A percentile compares a stretch with the other conserved stretches of the same genome.
Evolutionary conservation across 2,888 invertebrate species (phyloP).

Genomic region (Cistogaster globosa): DNA sequence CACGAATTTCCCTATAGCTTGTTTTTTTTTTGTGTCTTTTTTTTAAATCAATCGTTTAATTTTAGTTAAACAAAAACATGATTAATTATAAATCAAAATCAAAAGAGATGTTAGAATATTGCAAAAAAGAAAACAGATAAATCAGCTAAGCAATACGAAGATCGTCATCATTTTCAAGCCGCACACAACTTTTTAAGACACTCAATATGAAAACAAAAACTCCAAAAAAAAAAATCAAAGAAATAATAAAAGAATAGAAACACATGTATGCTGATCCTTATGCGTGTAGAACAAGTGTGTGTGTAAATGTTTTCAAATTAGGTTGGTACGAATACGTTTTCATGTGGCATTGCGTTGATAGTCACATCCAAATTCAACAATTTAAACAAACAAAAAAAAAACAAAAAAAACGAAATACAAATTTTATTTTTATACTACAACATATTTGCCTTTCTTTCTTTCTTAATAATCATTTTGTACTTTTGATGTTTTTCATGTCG

Average conservation of each 20-base stretch:
- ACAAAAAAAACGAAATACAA: too few species aligned
- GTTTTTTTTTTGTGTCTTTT: too few species aligned
- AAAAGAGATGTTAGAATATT: too few species aligned
- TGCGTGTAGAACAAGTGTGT: slow-evolving; percentile 2
- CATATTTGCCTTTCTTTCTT: slow-evolving; percentile 15
- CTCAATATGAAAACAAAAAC: slow-evolving; percentile 11
- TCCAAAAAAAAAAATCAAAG: slow-evolving; percentile 15
- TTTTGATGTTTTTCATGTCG: slow-evolving; percentile 64
- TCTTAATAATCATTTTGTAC: slow-evolving; percentile 61
- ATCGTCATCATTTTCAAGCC: too few species aligned
- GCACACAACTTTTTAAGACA: too few species aligned
- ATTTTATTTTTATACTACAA: neutral
- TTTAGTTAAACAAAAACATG: too few species aligned
- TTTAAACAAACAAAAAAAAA: neutral
- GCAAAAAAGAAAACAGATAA: too few species aligned
- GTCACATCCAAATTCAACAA: slow-evolving; percentile 47
- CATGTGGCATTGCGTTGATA: slow-evolving; percentile 64
- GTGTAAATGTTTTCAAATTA: slow-evolving; percentile 28
- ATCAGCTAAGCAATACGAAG: too few species aligned
- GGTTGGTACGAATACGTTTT: slow-evolving; percentile 59
- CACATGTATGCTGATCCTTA: slow-evolving; percentile 17
- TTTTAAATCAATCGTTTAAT: too few species aligned
- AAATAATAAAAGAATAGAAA: neutral
- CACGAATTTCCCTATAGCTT: too few species aligned
- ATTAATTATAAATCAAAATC: too few species aligned